Evolutionary conservation across 2,113 vertebrate species (phyloP).

Genomic region (Thymallus thymallus): DNA sequence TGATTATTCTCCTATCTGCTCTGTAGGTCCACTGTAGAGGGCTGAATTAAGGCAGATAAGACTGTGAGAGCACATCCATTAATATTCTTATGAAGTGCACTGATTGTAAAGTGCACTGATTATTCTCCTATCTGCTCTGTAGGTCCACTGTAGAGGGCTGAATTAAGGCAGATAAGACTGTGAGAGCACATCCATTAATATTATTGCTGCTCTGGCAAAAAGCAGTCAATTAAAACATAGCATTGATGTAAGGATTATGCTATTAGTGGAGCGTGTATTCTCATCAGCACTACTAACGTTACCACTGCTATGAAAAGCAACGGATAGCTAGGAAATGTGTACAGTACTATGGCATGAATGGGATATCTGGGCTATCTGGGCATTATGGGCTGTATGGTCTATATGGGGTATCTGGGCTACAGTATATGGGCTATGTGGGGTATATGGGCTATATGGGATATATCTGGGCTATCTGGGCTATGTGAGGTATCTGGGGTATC

Average conservation of each 20-base stretch:
- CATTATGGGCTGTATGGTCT: no score
- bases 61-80: constrained; percentile 29
- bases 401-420: no score
- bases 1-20: constrained; percentile 48
- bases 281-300: constrained; percentile 47
- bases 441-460: no score
- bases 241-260: constrained; percentile 66
- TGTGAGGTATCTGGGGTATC: no score
- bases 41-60: constrained; percentile 42
- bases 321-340: no score
- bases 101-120: no score
- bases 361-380: no score
- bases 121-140: constrained; percentile 48
- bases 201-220: constrained; percentile 49
- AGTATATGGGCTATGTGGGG: fast-evolving
- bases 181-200: constrained; percentile 37
- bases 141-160: constrained; percentile 35
- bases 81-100: no score
- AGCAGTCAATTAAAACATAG: constrained; percentile 55
- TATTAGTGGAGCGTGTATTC: constrained; percentile 53
- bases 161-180: constrained; percentile 36
- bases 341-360: no score
- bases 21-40: constrained; percentile 33
- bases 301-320: constrained; percentile 5
- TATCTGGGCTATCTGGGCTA: no score